These are phyloP conservation scores for Nemurella pictetii DNA, from an alignment of 2,888 invertebrate species.

Conservation along the genomic window DNA sequence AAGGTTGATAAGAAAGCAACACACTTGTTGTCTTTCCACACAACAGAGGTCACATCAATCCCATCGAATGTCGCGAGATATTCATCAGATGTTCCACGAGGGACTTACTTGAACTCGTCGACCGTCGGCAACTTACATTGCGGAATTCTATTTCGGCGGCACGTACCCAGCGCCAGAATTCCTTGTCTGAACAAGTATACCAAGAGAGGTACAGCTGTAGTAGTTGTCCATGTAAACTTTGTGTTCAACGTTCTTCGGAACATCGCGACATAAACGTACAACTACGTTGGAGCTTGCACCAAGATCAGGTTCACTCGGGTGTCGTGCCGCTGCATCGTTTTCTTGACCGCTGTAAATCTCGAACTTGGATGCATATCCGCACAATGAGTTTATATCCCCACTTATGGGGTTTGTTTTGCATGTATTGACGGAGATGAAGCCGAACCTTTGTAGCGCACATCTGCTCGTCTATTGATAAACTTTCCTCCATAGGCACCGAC, in stretches of 20 bases:
- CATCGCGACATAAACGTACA: constrained; percentile 46
- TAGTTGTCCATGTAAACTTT: constrained; percentile 49
- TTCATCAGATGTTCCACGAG: constrained; percentile 36
- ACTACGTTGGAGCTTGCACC: constrained; percentile 48
- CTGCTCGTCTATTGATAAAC: constrained; percentile 45
- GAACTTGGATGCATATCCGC: too few relatives aligned
- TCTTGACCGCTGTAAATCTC: too few relatives aligned
- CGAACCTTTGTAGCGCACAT: constrained; percentile 45
- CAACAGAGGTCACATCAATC: constrained; percentile 33
- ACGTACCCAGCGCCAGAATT: constrained; percentile 36
- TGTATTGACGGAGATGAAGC: constrained; percentile 47
- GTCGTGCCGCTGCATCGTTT: too few relatives aligned
- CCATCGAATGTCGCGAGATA: constrained; percentile 25
- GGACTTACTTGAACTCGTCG: constrained; percentile 33
- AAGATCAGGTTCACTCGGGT: constrained; percentile 44
- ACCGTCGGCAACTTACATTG: constrained; percentile 33
- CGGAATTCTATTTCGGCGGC: constrained; percentile 35
- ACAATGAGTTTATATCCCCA: constrained; percentile 49
- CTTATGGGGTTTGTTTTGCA: constrained; percentile 52
- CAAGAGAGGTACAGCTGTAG: constrained; percentile 46
- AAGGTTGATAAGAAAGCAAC: constrained; percentile 47
- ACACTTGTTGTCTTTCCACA: constrained; percentile 48
- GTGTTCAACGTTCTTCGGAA: constrained; percentile 47
- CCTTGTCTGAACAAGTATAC: constrained; percentile 41
- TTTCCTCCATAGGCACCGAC: constrained; percentile 42